These are phyloP conservation scores for Leistus spinibarbis DNA, from an alignment of 2,888 invertebrate species.

Conservation along the genomic window DNA sequence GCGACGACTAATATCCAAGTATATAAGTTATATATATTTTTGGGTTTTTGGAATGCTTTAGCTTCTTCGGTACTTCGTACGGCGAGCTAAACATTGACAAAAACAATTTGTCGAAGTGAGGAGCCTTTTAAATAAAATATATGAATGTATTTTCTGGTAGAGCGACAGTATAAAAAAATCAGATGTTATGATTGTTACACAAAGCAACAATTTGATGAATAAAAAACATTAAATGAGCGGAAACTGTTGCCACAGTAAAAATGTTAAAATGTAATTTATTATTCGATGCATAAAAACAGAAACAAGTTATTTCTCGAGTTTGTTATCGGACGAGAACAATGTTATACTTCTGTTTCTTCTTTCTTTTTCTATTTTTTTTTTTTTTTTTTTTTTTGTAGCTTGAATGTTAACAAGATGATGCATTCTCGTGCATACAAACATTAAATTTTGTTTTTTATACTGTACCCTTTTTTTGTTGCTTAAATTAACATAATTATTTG, in stretches of 20 bases:
- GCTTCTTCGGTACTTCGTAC: too few relatives aligned
- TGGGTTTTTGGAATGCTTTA: too few relatives aligned
- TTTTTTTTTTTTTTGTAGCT: conserved; percentile 34
- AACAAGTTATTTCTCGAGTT: conserved; percentile 32
- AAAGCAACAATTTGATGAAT: not conserved
- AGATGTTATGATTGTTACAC: not conserved
- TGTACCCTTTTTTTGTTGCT: not conserved
- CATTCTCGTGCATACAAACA: conserved; percentile 32
- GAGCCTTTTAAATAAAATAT: too few relatives aligned
- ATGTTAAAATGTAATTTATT: conserved; percentile 33
- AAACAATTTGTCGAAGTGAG: too few relatives aligned
- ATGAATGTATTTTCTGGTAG: too few relatives aligned
- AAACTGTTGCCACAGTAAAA: conserved; percentile 23
- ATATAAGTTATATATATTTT: too few relatives aligned
- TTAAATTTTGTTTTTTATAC: conserved; percentile 10
- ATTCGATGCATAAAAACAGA: conserved; percentile 20
- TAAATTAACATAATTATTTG: conserved; percentile 35
- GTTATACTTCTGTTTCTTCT: too few relatives aligned
- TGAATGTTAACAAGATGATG: conserved; percentile 37
- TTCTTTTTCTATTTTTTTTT: too few relatives aligned
- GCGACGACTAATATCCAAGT: too few relatives aligned
- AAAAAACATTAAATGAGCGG: not conserved
- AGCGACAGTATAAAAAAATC: not conserved
- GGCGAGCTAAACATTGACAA: too few relatives aligned
- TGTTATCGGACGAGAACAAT: conserved; percentile 34